Evolutionary conservation across 2,888 invertebrate species (phyloP).

Genomic region (Drosophila mimica): DNA sequence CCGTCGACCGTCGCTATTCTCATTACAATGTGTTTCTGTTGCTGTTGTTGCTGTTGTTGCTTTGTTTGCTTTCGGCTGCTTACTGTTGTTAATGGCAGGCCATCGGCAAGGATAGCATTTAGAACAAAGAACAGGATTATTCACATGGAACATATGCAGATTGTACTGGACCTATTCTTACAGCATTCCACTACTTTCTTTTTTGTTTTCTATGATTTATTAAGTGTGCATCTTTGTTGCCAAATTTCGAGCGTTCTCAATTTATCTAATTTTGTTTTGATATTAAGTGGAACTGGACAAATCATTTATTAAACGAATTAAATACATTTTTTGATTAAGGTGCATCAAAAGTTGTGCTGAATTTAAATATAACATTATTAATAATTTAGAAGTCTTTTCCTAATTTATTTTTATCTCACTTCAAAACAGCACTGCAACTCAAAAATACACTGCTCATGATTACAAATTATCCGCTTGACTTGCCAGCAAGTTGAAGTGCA

Average conservation of each 20-base stretch:
- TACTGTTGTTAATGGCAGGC: conserved; percentile 29
- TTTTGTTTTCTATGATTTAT: background rate
- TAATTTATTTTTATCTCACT: background rate
- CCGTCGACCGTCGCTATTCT: conserved; percentile 25
- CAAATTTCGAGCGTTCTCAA: background rate
- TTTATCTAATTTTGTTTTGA: background rate
- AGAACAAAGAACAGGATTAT: conserved; percentile 10
- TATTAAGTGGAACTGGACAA: background rate
- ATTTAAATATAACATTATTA: background rate
- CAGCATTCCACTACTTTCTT: background rate
- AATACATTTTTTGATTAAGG: background rate
- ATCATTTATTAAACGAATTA: background rate
- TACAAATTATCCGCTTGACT: conserved; percentile 54
- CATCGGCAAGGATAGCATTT: conserved; percentile 7
- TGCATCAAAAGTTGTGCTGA: background rate
- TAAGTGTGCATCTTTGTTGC: background rate
- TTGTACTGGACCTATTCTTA: conserved; percentile 2
- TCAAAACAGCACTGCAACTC: background rate
- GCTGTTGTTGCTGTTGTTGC: conserved; percentile 4
- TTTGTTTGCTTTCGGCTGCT: conserved; percentile 22
- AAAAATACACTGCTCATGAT: conserved; percentile 10
- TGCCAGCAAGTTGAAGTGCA: conserved; percentile 24
- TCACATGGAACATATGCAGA: conserved; percentile 1
- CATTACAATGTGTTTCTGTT: conserved; percentile 25
- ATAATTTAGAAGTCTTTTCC: background rate